A percentile compares a stretch with the other conserved stretches of the same genome.
Evolutionary conservation across 2,797 vertebrate species (phyloP).

Genomic region (Australoheros facetus): DNA sequence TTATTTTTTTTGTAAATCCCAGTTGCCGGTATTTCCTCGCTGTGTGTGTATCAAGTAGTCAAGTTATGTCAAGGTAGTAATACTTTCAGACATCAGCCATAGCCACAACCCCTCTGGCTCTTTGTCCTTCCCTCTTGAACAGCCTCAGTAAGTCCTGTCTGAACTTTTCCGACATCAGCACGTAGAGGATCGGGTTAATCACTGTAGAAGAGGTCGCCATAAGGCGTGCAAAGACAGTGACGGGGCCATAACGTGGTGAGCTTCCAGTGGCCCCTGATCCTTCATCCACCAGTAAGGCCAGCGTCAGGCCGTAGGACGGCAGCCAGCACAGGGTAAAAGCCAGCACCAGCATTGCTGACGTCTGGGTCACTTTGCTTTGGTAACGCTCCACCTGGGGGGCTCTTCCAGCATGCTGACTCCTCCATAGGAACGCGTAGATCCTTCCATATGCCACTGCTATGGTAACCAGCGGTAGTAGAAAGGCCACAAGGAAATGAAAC

Average conservation of each 20-base stretch:
- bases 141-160: conserved; percentile 74
- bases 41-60: conserved; percentile 2
- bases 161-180: conserved; percentile 84
- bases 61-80: background rate
- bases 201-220: conserved; percentile 82
- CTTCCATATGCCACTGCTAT: conserved; percentile 75
- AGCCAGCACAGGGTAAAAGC: conserved; percentile 85
- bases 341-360: conserved; percentile 79
- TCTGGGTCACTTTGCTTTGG: conserved; percentile 81
- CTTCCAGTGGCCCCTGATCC: conserved; percentile 66
- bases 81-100: conserved; percentile 38
- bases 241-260: conserved; percentile 70
- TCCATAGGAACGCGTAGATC: conserved; percentile 78
- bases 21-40: background rate
- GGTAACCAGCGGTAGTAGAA: conserved; percentile 74
- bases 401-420: conserved; percentile 27
- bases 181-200: conserved; percentile 82
- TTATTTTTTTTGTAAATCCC: background rate
- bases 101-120: background rate
- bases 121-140: conserved; percentile 30
- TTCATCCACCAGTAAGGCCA: conserved; percentile 60
- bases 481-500: conserved; percentile 77
- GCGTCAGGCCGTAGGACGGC: conserved; percentile 79
- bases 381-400: conserved; percentile 79
- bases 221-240: conserved; percentile 72